Evolutionary conservation across 1,140 invertebrate species (phyloP), one percentile per base, ranked within the genome.

Genomic region (Ceratosolen solmsi): DNA sequence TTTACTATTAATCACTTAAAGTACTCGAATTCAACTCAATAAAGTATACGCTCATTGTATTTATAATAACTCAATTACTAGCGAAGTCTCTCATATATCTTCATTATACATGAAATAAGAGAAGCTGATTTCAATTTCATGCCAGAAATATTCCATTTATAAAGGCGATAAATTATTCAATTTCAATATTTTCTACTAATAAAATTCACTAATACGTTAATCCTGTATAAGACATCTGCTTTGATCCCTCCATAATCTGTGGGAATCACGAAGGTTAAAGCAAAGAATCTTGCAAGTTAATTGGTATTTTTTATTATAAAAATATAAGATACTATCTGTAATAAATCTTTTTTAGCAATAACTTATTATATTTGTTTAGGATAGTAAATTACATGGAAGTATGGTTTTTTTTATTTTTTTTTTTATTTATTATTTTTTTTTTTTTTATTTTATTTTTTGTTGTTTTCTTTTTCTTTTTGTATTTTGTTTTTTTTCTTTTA

Each of bases 131-230:
- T 25, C 51, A 56, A 51, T 25, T 56, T 11, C 27, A 75, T 11
- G 25, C 33, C 41, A 78, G 60, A 68, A 78, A 78, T 68, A 51
- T 36, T 36, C 30, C 27, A 33, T 68, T 54, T 58, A 79, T n/a
- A 78, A 68, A 54, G 27, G 11, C 17, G 41, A 41, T 71, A 79
- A 79, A 71, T 79, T 79, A 71, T 58, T 71, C 51, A 8, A 36
- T 58, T 71, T 51, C 63, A 60, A 33, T 79, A 70, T 8, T 38
- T 71, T 38, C 65, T 79, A 71, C 33, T 27, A 25, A 71, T 79
- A 71, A 79, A 79, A 79, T 71, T 54, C 27, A 11, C 73, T 22
- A 68, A 76, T 76, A 36, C 73, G 73, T n/a, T 33, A 76, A 76
- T 33, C 36, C 51, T 36, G 5, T n/a, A 7, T 8, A 60, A 25